These are phyloP conservation scores for Limnothrissa miodon DNA, from an alignment of 2,113 vertebrate species.

Conservation along the genomic window DNA sequence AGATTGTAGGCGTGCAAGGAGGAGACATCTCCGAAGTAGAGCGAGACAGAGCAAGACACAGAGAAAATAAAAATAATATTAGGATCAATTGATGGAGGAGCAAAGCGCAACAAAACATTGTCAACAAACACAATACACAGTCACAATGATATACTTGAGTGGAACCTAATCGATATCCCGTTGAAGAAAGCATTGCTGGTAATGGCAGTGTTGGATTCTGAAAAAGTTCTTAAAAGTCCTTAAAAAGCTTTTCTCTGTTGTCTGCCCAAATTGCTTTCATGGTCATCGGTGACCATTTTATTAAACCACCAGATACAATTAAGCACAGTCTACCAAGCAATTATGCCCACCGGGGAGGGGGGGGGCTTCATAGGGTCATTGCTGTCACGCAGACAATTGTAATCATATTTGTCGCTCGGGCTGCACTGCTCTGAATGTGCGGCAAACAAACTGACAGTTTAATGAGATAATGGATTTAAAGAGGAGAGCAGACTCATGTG, in stretches of 20 bases:
- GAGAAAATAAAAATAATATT: background rate
- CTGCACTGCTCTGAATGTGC: too few species aligned
- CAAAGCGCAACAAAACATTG: background rate
- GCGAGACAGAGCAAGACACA: background rate
- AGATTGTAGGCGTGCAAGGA: too few species aligned
- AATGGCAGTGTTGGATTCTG: background rate
- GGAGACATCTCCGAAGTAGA: too few species aligned
- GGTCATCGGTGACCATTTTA: background rate
- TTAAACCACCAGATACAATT: conserved; percentile 6
- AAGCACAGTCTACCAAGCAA: conserved; percentile 1
- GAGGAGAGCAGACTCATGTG: background rate
- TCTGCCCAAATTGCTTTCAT: background rate
- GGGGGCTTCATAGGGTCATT: background rate
- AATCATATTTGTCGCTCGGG: background rate
- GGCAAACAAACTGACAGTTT: background rate
- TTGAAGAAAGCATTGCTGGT: background rate
- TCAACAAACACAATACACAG: background rate
- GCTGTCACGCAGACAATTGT: background rate
- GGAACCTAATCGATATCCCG: background rate
- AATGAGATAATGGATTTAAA: conserved; percentile 16
- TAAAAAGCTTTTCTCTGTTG: background rate
- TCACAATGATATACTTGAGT: background rate
- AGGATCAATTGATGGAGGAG: background rate
- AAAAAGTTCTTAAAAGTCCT: background rate
- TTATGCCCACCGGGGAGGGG: background rate